Percentiles rank a stretch among this genome's conserved stretches.
Conservation (phyloP, 2,113 vertebrate genomes). For the Burhinus oedicnemus region DNA sequence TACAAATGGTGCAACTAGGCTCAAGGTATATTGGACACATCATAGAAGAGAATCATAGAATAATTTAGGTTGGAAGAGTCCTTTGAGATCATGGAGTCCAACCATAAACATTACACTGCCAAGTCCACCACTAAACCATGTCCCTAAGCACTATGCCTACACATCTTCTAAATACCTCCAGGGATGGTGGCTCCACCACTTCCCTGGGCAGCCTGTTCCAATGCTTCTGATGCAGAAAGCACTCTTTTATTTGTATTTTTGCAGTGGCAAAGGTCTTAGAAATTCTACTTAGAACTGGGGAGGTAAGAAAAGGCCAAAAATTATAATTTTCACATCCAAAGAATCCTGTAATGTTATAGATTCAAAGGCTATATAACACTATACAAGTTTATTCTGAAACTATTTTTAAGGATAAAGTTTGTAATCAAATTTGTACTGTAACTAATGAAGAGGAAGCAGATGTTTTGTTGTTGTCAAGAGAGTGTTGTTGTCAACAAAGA, state of each 20-base stretch:
- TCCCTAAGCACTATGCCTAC: rapidly evolving
- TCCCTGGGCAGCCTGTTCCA: background rate
- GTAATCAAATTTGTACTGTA: background rate
- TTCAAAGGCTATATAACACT: background rate
- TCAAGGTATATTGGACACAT: background rate
- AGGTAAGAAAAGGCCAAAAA: background rate
- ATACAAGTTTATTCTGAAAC: background rate
- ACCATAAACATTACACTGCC: background rate
- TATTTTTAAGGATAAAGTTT: background rate
- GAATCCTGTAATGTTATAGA: background rate
- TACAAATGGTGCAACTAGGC: background rate
- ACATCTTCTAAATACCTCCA: background rate
- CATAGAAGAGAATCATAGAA: background rate
- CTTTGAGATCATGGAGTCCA: background rate
- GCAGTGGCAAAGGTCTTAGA: background rate
- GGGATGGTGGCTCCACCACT: background rate
- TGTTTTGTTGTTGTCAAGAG: background rate
- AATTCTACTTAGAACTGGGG: background rate
- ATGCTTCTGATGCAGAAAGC: background rate
- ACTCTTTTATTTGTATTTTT: background rate
- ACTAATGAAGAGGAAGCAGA: background rate
- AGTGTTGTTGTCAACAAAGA: background rate
- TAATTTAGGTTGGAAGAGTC: background rate
- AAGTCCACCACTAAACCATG: background rate
- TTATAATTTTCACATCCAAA: background rate